Evolutionary conservation across 1,140 invertebrate species (phyloP), one percentile per base, ranked within the genome.

Genomic region (Adoxophyes honmai): DNA sequence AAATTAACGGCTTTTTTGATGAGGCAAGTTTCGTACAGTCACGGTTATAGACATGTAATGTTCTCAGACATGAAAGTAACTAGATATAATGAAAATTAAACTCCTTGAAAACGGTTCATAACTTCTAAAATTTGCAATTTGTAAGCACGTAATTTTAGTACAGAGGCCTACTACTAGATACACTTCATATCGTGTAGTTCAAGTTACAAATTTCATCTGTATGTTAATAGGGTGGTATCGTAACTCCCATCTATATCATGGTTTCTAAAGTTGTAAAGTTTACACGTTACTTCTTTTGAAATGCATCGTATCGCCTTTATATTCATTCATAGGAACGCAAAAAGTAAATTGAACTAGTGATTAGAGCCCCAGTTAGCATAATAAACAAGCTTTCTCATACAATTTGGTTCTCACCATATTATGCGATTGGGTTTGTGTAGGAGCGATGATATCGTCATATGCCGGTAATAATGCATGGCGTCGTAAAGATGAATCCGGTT

Each of bases 271-370:
- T 48, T 18, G 42, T 48, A 11, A 11, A 48, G 42, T 21, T 48
- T n/a, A 28, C 21, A 28, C 6, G 21, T 74, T 78, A 73, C 76
- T 59, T 60, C 66, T 71, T 81, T 75, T 71, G 65, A 78, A 66
- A 78, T 38, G 73, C 73, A 73, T 73, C 21, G 6, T 28, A 28
- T 3, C 69, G 67, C 60, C 64, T 64, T 59, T 60, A 58, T 62
- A 74, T 56, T 62, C 68, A 68, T 61, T 64, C 63, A 66, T 65
- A 68, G 61, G 66, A 57, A 69, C 48, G 71, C 63, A 86, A 86
- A 86, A 85, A 83, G 64, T 81, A 76, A 85, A 84, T 83, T 81
- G 70, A 73, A 77, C 52, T 76, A 59, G 64, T 76, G 71, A 83
- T 77, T 78, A 77, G 55, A 71, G 56, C 52, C 10, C 65, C 54